Evolutionary conservation across 2,113 vertebrate species (phyloP).

Genomic region (Phaethon lepturus): DNA sequence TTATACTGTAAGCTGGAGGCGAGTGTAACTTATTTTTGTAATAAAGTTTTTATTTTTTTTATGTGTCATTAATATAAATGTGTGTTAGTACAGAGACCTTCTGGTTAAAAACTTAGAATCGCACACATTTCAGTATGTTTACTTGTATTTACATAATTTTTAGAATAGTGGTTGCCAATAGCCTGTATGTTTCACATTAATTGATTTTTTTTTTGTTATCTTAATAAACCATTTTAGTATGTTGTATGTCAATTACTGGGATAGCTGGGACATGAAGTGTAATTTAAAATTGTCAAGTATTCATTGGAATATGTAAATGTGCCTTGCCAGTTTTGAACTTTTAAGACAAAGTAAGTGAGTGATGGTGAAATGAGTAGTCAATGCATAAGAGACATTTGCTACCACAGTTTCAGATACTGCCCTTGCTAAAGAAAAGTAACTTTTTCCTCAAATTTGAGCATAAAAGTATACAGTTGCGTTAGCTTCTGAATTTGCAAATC

Average conservation of each 20-base stretch:
- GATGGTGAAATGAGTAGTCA: conserved; percentile 77
- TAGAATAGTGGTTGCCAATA: conserved; percentile 86
- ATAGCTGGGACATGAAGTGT: conserved; percentile 87
- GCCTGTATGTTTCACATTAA: conserved; percentile 84
- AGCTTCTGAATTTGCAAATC: conserved; percentile 74
- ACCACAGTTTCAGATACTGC: conserved; percentile 77
- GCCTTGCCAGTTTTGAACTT: conserved; percentile 85
- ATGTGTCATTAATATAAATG: conserved; percentile 91
- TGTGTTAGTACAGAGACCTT: conserved; percentile 87
- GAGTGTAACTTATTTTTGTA: conserved; percentile 99
- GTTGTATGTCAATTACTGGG: conserved; percentile 87
- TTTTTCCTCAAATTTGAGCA: conserved; percentile 63
- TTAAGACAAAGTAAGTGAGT: conserved; percentile 74
- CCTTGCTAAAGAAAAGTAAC: conserved; percentile 75
- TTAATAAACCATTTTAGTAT: conserved; percentile 87
- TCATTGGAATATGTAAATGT: conserved; percentile 89
- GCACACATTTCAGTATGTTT: conserved; percentile 87
- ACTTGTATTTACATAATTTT: conserved; percentile 85
- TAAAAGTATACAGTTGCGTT: conserved; percentile 73
- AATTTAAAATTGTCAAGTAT: conserved; percentile 87
- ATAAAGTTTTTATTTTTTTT: conserved; percentile 99
- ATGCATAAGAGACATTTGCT: conserved; percentile 74
- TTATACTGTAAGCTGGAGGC: conserved; percentile 99
- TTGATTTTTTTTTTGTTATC: conserved; percentile 78
- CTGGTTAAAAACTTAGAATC: conserved; percentile 85